phyloP scores from a whole-genome alignment of 2,113 vertebrate species.

The Psilopsiagon aymara region DNA sequence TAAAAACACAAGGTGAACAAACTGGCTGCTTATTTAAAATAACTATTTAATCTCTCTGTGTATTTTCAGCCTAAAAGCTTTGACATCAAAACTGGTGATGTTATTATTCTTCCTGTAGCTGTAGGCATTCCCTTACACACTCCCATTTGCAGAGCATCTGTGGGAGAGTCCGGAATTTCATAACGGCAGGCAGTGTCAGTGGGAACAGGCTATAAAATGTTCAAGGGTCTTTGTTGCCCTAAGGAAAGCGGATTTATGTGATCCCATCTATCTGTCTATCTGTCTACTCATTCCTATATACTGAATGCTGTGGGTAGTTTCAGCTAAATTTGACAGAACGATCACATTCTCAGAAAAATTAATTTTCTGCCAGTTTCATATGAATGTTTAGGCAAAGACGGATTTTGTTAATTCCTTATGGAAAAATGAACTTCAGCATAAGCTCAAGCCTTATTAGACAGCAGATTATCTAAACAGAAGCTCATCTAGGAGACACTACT shows the following conservation, averaged over 20 bases:
- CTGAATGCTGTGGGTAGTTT: not conserved
- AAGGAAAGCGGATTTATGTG: not conserved
- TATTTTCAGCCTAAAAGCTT: not conserved
- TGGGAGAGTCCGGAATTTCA: not conserved
- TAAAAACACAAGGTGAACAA: not conserved
- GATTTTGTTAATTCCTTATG: not conserved
- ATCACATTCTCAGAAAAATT: not conserved
- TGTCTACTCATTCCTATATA: not conserved
- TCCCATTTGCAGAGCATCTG: not conserved
- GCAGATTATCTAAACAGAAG: not conserved
- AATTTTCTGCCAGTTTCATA: not conserved
- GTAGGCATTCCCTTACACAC: not conserved
- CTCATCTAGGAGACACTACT: not conserved
- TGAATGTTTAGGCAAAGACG: accelerated
- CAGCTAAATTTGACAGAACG: not conserved
- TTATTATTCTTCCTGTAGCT: not conserved
- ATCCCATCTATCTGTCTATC: not conserved
- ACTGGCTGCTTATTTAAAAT: not conserved
- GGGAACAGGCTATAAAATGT: not conserved
- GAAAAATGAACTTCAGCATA: not conserved
- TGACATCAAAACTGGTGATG: not conserved
- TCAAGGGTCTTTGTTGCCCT: not conserved
- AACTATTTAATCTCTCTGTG: accelerated
- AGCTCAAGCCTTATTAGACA: not conserved
- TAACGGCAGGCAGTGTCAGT: not conserved